Evolutionary conservation across 2,113 vertebrate genomes (phyloP), one percentile per base, ranked within the genome.

Genomic region (Lota lota): DNA sequence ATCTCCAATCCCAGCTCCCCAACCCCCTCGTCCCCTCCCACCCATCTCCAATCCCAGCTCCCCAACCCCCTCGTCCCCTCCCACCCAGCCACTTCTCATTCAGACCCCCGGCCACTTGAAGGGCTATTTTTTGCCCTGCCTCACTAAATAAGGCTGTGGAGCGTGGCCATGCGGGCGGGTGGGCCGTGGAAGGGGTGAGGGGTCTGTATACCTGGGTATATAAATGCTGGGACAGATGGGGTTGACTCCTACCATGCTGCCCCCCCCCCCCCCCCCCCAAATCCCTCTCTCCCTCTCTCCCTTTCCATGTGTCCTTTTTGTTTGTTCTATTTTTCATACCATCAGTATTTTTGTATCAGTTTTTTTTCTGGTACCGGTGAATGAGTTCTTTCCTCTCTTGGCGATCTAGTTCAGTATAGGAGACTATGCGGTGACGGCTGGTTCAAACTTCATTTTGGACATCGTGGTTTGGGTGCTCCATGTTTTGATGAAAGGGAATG

Each of bases 111-210:
- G 85, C 76, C 91, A 94, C 93, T 94, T 93, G 89, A 88, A 87
- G 82, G 92, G 91, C 95, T 98, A 97, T 98, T 97, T 98, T 95
- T 97, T 95, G 93, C 93, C 92, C 86, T 86, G 92, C 92, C 92
- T 96, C 94, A 94, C 97, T 98, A 97, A 98, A 98, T 98, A 98
- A 96, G 95, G 96, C 93, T 88, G 94, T 84, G 85, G 75, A 81
- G 68, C 81, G 74, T 40, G 82, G 78, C 81, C 40, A 57, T 17
- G 64, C 17, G 58, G 79, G 81, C 22, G 66, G 79, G 77, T 63
- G 12, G 70, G 61, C 58, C 84, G 83, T 4, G 8, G 51, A 14
- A 85, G 81, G 80, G 73, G 74, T 77, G 78, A 79, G 84, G 62
- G n/a, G 86, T 91, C 88, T 91, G 78, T 80, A 83, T 92, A 90